phyloP scores from a whole-genome alignment of 2,888 invertebrate genomes.

The Lordiphosa fenestrarum region DNA sequence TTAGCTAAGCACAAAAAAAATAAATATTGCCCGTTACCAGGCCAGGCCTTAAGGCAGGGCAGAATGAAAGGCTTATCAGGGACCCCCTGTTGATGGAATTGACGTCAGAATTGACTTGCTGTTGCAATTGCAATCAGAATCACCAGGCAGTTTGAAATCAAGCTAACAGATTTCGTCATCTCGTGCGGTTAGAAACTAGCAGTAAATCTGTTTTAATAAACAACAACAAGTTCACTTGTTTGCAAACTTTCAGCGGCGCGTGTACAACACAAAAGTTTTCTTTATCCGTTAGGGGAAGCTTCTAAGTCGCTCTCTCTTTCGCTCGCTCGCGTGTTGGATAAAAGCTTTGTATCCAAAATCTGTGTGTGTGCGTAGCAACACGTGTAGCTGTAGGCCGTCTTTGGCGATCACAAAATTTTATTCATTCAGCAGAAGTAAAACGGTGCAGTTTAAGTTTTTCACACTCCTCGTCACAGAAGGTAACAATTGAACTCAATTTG shows the following conservation, averaged over 20 bases:
- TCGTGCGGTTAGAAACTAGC: conserved; percentile 25
- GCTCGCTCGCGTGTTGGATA: conserved; percentile 17
- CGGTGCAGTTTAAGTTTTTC: conserved; percentile 25
- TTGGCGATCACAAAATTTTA: background rate
- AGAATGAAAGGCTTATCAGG: conserved; percentile 42
- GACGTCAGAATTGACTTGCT: conserved; percentile 47
- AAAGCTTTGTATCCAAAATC: conserved; percentile 38
- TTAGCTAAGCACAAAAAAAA: conserved; percentile 15
- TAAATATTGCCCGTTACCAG: conserved; percentile 43
- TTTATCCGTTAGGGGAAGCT: conserved; percentile 12
- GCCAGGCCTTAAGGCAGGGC: conserved; percentile 12
- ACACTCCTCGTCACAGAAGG: conserved; percentile 5
- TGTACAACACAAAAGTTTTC: conserved; percentile 8
- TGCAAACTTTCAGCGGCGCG: conserved; percentile 15
- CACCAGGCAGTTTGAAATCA: conserved; percentile 35
- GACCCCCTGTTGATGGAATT: conserved; percentile 45
- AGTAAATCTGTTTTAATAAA: conserved; percentile 3
- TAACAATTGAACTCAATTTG: conserved; percentile 1
- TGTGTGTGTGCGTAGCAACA: conserved; percentile 11
- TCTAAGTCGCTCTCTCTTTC: conserved; percentile 40
- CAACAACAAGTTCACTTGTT: background rate
- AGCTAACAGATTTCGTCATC: conserved; percentile 57
- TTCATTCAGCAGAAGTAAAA: conserved; percentile 2
- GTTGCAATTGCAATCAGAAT: conserved; percentile 14
- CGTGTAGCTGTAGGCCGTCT: conserved; percentile 35